phyloP scores from a whole-genome alignment of 2,888 invertebrate genomes.

The Pristionchus japonicus region DNA sequence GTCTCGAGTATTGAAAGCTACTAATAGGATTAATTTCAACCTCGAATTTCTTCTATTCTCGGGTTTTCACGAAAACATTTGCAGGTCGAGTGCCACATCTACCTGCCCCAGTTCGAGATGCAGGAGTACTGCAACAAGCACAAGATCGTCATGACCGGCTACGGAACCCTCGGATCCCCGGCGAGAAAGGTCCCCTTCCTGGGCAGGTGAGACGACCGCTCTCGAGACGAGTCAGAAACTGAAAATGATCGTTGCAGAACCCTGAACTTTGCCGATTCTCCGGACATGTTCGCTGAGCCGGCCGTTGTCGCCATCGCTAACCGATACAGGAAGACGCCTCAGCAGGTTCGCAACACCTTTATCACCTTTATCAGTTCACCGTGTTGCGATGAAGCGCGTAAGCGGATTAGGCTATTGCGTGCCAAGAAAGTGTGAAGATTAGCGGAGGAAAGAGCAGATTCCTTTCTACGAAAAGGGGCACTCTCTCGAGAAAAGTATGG shows the following conservation, averaged over 20 bases:
- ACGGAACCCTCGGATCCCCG: constrained; percentile 43
- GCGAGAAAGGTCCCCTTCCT: background rate
- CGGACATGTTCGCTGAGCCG: constrained; percentile 5
- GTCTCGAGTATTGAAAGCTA: background rate
- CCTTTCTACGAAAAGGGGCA: no score
- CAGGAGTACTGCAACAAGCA: constrained; percentile 34
- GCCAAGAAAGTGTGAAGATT: no score
- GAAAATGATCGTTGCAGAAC: background rate
- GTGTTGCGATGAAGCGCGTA: background rate
- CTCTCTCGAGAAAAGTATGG: no score
- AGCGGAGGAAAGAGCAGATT: background rate
- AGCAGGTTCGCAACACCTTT: no score
- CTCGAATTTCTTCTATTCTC: no score
- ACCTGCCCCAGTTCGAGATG: constrained; percentile 24
- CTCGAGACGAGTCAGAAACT: background rate
- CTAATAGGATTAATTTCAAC: no score
- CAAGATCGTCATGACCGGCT: constrained; percentile 8
- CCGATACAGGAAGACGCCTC: constrained; percentile 4
- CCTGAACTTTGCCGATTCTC: background rate
- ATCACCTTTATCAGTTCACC: no score
- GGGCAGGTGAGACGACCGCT: background rate
- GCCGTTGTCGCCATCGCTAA: background rate
- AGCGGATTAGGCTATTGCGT: no score
- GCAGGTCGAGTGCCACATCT: constrained; percentile 27
- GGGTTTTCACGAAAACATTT: background rate